Evolutionary conservation across 2,113 vertebrate genomes (phyloP).

Genomic region (Empidonax alnorum): DNA sequence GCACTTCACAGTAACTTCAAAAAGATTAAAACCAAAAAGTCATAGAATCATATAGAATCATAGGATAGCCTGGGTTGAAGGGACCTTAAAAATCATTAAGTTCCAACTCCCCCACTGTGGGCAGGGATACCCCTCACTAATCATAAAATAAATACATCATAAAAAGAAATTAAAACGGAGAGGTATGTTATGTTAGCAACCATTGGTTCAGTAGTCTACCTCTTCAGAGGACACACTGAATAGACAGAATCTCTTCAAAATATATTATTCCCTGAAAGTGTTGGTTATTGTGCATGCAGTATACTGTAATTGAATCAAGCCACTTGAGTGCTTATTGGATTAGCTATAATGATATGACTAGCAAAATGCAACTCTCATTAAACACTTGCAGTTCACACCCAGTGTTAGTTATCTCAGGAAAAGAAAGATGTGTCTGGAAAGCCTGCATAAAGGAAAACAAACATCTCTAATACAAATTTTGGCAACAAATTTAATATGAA

Average conservation of each 20-base stretch:
- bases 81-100: not conserved
- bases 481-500: conserved; percentile 33
- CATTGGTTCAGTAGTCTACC: not conserved
- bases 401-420: not conserved
- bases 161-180: not conserved
- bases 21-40: not conserved
- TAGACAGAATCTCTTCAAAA: not conserved
- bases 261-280: not conserved
- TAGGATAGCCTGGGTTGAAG: not conserved
- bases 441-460: conserved; percentile 9
- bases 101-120: not conserved
- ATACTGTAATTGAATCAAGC: not conserved
- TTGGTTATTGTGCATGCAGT: not conserved
- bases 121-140: not conserved
- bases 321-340: not conserved
- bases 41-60: not conserved
- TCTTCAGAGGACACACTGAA: not conserved
- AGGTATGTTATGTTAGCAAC: not conserved
- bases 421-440: not conserved
- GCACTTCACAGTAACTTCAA: not conserved
- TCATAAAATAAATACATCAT: not conserved
- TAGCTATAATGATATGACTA: not conserved
- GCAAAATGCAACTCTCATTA: not conserved
- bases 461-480: not conserved
- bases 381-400: not conserved